Base-by-base conservation (phyloP, 2,113 vertebrate species). In the Numida meleagris region DNA sequence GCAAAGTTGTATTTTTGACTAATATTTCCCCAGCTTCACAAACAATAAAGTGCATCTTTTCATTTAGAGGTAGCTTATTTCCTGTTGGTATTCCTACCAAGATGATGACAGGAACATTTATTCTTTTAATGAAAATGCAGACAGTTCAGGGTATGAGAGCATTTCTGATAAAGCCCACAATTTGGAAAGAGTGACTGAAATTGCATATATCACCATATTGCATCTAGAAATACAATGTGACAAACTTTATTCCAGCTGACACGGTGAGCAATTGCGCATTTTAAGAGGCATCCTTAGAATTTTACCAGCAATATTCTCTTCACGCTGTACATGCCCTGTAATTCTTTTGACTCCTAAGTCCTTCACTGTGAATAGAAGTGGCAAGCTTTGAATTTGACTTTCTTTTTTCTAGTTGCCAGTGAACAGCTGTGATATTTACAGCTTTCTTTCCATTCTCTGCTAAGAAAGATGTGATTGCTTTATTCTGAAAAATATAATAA, bases 391-490 rank as follows among this genome's bases (percentile, higher is more conserved):
- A 76, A 66, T 82, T 45, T 45, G 38, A 53, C 36, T 77, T 12
- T 84, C n/a, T n/a, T 76, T 68, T 65, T 90, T 55, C 55, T 94
- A 67, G 53, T 40, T 66, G 58, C 45, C 10, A 55, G 34, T 63
- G 59, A 91, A 34, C 50, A 94, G 45, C 68, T 89, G 71, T 78
- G 58, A 63, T 88, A 50, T 82, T 82, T 94, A 82, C 42, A 79
- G n/a, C 29, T 82, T 90, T 51, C 48, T 85, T 87, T 82, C 36
- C 16, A 34, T 61, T 82, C 34, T 88, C 48, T 78, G n/a, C 24
- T 65, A 86, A 93, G 43, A 88, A 68, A 70, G 24, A 84, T 58
- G 27, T 14, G 24, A 77, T 80, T 62, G 38, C 34, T 36, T 65
- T 76, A 68, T 74, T 3, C 55, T 82, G 38, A 77, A 87, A 92